These are phyloP conservation scores for Chrysodeixis includens DNA, from an alignment of 2,888 invertebrate species.

Conservation along the genomic window DNA sequence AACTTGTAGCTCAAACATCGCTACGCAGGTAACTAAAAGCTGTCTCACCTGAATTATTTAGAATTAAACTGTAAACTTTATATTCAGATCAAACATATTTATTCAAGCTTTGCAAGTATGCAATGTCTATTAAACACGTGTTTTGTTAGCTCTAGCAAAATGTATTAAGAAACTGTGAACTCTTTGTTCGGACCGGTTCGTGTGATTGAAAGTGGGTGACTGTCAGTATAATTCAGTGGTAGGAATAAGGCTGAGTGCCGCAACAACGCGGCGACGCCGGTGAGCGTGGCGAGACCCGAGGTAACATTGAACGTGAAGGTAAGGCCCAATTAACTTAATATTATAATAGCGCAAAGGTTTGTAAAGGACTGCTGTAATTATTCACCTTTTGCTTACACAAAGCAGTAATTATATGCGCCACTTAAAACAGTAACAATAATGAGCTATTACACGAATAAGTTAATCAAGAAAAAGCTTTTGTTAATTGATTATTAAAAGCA, in stretches of 20 bases:
- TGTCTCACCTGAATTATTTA: conserved; percentile 18
- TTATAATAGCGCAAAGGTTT: conserved; percentile 66
- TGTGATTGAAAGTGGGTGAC: conserved; percentile 83
- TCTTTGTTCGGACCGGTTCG: conserved; percentile 79
- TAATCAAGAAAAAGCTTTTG: conserved; percentile 17
- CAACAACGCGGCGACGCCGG: conserved; percentile 64
- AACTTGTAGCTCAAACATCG: conserved; percentile 13
- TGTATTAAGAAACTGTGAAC: conserved; percentile 67
- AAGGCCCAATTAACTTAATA: conserved; percentile 78
- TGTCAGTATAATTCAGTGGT: conserved; percentile 68
- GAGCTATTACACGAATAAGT: conserved; percentile 18
- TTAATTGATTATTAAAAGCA: conserved; percentile 24
- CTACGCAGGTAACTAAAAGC: conserved; percentile 30
- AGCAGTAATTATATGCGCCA: conserved; percentile 44
- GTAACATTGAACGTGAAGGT: conserved; percentile 84
- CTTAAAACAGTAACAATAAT: conserved; percentile 26
- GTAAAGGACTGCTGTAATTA: conserved; percentile 57
- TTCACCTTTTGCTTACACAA: conserved; percentile 55
- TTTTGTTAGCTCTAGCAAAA: conserved; percentile 52
- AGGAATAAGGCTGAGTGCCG: conserved; percentile 69
- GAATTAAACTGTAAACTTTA: conserved; percentile 24
- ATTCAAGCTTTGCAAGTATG: background rate
- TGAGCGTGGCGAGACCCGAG: conserved; percentile 70
- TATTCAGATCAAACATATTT: conserved; percentile 5
- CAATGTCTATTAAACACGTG: conserved; percentile 51